A percentile compares a stretch with the other conserved stretches of the same genome.
phyloP scores from a whole-genome alignment of 30 jellyfish, hydroid and myxozoan species.

The Clytia hemisphaerica region DNA sequence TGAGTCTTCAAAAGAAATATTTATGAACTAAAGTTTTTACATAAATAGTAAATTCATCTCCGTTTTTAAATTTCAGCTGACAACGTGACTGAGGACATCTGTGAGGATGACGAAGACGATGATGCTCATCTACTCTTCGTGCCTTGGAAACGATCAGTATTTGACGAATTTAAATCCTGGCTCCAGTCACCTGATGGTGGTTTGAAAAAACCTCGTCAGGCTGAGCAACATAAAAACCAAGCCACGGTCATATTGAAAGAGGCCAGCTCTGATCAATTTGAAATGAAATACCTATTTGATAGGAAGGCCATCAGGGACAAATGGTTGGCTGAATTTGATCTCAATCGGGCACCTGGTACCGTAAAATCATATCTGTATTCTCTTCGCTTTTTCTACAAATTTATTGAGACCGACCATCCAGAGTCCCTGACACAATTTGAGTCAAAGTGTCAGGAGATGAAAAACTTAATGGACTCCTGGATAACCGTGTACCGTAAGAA shows the following conservation, averaged over 20 bases:
- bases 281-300: neutral
- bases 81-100: too few species aligned
- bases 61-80: too few species aligned
- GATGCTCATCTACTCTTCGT: too few species aligned
- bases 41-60: too few species aligned
- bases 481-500: too few species aligned
- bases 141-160: too few species aligned
- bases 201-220: neutral
- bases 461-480: too few species aligned
- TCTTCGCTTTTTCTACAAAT: conserved; percentile 3
- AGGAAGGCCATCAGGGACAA: neutral
- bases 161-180: too few species aligned
- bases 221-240: conserved; percentile 6
- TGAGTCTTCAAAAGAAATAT: too few species aligned
- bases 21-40: too few species aligned
- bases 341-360: conserved; percentile 19
- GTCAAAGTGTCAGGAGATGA: too few species aligned
- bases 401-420: neutral
- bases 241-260: neutral
- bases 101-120: too few species aligned
- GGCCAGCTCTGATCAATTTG: neutral
- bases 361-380: conserved; percentile 27
- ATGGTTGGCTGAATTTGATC: conserved; percentile 8
- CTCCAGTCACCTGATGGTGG: conserved; percentile 24
- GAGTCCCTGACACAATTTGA: neutral